Evolutionary conservation across 2,797 vertebrate genomes (phyloP), one percentile per base, ranked within the genome.

Genomic region (Dendrocincla tyrannina): DNA sequence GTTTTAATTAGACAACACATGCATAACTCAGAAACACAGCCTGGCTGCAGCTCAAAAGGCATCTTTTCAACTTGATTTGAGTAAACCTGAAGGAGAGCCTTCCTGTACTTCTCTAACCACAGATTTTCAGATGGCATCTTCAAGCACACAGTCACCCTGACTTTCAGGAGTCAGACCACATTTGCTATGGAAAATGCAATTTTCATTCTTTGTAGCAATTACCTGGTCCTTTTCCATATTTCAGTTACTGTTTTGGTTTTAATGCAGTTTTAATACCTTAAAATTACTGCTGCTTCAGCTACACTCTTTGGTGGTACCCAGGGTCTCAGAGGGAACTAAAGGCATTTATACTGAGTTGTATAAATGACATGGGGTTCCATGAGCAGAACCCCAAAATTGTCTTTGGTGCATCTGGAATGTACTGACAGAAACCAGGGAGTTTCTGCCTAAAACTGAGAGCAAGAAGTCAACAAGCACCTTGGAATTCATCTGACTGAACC

Each of bases 401-500:
- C 75, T 85, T 64, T 76, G 47, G 78, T 41, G 42, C 20, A 39
- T 49, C 37, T 35, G 39, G 79, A 73, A 66, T 44, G 67, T 37
- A 82, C 18, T 25, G 87, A 89, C 18, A 64, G n/a, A 75, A 91
- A 67, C 12, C 64, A 79, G 28, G 19, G 63, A 74, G 35, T 23
- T 95, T 74, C 78, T 79, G 80, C 69, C 78, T 78, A 70, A 82
- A 91, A 75, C 30, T 12, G 55, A 81, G 77, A 73, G 9, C 4
- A 35, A 81, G n/a, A 3, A 64, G 63, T 9, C 76, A 68, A 68
- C 0, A 2, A 80, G 19, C 60, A 88, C 44, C 47, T 89, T 59
- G 28, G 74, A 94, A 94, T 73, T 63, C 52, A 84, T 60, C 35
- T 64, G 30, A 72, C 77, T 84, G 53, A 92, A 76, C 24, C 63